Percentiles rank a stretch among this genome's conserved stretches.
These are phyloP conservation scores for Chunga burmeisteri DNA, from an alignment of 2,113 vertebrate genomes.

Conservation along the genomic window DNA sequence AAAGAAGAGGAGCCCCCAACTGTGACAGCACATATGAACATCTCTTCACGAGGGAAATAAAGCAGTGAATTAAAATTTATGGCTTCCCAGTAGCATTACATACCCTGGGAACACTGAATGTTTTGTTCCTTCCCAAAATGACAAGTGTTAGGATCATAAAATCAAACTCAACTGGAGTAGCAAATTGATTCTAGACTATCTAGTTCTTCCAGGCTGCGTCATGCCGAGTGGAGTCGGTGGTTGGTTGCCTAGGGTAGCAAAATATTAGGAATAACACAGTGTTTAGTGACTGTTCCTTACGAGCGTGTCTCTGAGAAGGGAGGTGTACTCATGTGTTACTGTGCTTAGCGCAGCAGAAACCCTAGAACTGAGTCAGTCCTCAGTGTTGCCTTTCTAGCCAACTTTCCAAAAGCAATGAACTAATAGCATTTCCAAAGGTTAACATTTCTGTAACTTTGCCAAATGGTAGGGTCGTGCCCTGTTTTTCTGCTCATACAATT, in stretches of 20 bases:
- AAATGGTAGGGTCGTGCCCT: conserved; percentile 54
- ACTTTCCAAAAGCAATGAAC: conserved; percentile 54
- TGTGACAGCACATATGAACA: conserved; percentile 48
- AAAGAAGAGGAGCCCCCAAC: conserved; percentile 45
- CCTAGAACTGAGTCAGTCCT: conserved; percentile 54
- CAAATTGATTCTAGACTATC: conserved; percentile 56
- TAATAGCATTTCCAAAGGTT: conserved; percentile 60
- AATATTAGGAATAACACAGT: conserved; percentile 62
- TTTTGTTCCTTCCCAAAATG: conserved; percentile 49
- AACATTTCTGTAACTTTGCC: conserved; percentile 53
- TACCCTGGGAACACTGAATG: conserved; percentile 51
- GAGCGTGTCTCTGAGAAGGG: not conserved
- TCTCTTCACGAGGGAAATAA: conserved; percentile 17
- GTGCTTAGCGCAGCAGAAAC: conserved; percentile 68
- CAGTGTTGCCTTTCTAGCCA: conserved; percentile 27
- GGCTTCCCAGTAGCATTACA: conserved; percentile 64
- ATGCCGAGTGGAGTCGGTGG: not conserved
- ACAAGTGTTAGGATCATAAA: conserved; percentile 63
- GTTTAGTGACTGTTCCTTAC: conserved; percentile 13
- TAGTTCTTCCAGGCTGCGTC: conserved; percentile 48
- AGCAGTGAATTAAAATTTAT: conserved; percentile 56
- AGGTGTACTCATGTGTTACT: conserved; percentile 45
- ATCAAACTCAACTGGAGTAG: conserved; percentile 44
- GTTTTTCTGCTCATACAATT: conserved; percentile 44
- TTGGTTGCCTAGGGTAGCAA: conserved; percentile 67